These are phyloP conservation scores for Lepus timidus DNA, from an alignment of 2,113 vertebrate species.

Conservation along the genomic window DNA sequence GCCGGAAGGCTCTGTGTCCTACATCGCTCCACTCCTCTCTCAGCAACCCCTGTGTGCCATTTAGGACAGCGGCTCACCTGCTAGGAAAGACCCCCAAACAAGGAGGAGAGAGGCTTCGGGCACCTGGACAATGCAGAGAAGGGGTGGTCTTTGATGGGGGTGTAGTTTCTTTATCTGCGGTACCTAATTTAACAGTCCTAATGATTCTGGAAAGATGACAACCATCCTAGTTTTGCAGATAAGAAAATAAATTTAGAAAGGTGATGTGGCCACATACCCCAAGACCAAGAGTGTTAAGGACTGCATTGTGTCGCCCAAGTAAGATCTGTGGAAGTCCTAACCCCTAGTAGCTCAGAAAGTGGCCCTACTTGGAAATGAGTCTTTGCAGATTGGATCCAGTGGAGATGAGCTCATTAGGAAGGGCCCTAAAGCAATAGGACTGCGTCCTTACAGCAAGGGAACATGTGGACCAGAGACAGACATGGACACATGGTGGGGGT, in stretches of 20 bases:
- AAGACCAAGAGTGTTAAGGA: too few relatives aligned
- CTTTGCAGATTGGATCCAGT: neutral
- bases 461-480: neutral
- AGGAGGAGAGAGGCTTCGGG: neutral
- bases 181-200: neutral
- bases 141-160: neutral
- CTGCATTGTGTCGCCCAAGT: neutral
- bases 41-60: neutral
- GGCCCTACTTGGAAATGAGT: neutral
- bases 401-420: neutral
- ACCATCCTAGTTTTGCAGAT: neutral
- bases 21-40: neutral
- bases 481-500: neutral
- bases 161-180: neutral
- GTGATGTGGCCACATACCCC: too few relatives aligned
- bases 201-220: neutral
- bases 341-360: neutral
- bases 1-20: neutral
- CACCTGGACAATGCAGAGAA: neutral
- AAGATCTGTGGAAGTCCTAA: neutral
- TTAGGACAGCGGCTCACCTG: neutral
- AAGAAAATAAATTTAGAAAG: neutral
- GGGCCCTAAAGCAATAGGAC: neutral
- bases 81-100: neutral
- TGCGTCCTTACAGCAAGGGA: neutral